Evolutionary conservation across 2,888 invertebrate genomes (phyloP).

Genomic region (Petrophora chlorosata): DNA sequence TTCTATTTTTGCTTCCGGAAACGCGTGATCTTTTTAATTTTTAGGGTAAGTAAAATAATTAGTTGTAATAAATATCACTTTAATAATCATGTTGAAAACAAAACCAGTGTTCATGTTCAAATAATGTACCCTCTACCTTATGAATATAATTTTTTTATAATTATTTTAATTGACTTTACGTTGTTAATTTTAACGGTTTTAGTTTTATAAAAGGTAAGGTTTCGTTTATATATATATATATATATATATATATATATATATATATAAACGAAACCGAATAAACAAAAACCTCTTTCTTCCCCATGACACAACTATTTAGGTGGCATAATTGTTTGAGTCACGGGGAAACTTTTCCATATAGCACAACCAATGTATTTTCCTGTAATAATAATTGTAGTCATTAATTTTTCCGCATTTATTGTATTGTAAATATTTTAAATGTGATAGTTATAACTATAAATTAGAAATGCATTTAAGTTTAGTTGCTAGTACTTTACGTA

Average conservation of each 20-base stretch:
- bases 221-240: not conserved
- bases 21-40: constrained; percentile 40
- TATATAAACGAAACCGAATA: too few species aligned
- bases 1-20: constrained; percentile 57
- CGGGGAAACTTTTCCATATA: too few species aligned
- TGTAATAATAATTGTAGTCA: too few species aligned
- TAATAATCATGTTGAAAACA: constrained; percentile 17
- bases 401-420: constrained; percentile 6
- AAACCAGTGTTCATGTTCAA: constrained; percentile 23
- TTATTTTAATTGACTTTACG: not conserved
- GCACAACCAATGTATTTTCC: too few species aligned
- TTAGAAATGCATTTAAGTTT: constrained; percentile 10
- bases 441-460: constrained; percentile 14
- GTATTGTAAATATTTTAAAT: constrained; percentile 20
- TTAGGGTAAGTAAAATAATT: constrained; percentile 30
- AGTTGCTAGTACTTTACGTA: not conserved
- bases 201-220: too few species aligned
- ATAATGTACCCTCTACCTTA: constrained; percentile 11
- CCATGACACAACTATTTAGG: too few species aligned
- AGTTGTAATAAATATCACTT: constrained; percentile 32
- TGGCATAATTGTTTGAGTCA: too few species aligned
- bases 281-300: too few species aligned
- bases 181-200: too few species aligned
- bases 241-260: too few species aligned
- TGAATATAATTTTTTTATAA: too few species aligned